Conservation (phyloP, 2,113 vertebrate genomes). For the Barbus barbus region DNA sequence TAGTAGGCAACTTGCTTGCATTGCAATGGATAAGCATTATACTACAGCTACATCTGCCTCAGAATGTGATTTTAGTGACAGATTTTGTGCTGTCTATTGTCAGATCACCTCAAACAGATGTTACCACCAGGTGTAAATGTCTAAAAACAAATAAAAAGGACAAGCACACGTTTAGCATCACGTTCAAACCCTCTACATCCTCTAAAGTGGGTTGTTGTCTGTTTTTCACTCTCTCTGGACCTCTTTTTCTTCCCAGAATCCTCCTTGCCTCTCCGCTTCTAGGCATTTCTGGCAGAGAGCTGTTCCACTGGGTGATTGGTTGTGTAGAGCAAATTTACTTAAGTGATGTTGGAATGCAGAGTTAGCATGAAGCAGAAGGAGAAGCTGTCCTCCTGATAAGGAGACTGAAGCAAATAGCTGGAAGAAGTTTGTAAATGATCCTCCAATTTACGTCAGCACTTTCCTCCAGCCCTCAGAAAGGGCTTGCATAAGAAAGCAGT, state of each 20-base stretch:
- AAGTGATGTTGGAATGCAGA: constrained; percentile 63
- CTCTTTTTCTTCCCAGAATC: not conserved
- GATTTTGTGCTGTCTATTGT: not conserved
- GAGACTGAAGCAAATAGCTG: constrained; percentile 31
- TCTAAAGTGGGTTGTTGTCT: not conserved
- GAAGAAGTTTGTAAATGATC: constrained; percentile 31
- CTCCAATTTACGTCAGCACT: constrained; percentile 54
- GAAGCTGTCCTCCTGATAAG: constrained; percentile 57
- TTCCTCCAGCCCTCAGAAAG: constrained; percentile 49
- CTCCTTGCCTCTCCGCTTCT: not conserved
- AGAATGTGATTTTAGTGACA: too few species aligned
- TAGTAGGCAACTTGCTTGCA: not conserved
- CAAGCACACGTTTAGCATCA: not conserved
- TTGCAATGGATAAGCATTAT: not conserved
- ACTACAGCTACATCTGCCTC: not conserved
- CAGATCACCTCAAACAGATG: not conserved
- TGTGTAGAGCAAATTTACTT: constrained; percentile 61
- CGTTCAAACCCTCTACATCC: too few species aligned
- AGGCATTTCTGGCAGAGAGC: constrained; percentile 2
- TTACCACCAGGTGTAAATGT: too few species aligned
- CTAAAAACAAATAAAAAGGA: not conserved
- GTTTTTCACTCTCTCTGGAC: not conserved
- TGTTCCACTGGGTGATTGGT: constrained; percentile 24
- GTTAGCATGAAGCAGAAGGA: constrained; percentile 59
- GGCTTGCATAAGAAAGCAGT: constrained; percentile 55